Conservation (phyloP, 1,140 invertebrate species). For the Rhynchophorus ferrugineus region DNA sequence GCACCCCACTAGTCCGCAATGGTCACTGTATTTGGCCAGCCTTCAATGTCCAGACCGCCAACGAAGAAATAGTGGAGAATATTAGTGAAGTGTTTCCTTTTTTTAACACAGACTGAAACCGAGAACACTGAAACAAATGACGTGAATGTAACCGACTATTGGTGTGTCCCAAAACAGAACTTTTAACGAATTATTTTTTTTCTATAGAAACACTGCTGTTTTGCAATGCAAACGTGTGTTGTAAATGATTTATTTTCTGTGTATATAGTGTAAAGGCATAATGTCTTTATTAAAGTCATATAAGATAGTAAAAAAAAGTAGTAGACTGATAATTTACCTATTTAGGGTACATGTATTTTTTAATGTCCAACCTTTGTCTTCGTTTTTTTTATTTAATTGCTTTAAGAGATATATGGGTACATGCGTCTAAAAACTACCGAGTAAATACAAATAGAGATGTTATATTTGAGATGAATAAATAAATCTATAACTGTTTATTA, state of each 20-base stretch:
- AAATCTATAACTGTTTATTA: too few relatives aligned
- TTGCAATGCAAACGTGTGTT: constrained; percentile 35
- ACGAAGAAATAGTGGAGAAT: too few relatives aligned
- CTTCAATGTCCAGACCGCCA: too few relatives aligned
- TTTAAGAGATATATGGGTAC: constrained; percentile 2
- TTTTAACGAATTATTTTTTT: constrained; percentile 17
- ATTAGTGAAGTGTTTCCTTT: not conserved
- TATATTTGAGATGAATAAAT: too few relatives aligned
- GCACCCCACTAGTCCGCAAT: not conserved
- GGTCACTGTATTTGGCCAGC: not conserved
- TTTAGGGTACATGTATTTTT: constrained; percentile 40
- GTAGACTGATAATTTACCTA: constrained; percentile 41
- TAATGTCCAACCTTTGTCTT: constrained; percentile 35
- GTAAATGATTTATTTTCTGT: constrained; percentile 31
- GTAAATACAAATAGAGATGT: too few relatives aligned
- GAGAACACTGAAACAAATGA: not conserved
- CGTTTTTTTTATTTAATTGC: constrained; percentile 24
- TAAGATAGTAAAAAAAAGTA: constrained; percentile 35
- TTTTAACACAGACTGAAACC: too few relatives aligned
- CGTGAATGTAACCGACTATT: not conserved
- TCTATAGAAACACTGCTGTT: constrained; percentile 33
- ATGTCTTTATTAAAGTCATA: constrained; percentile 35
- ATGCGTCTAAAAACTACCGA: constrained; percentile 3
- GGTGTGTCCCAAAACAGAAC: constrained; percentile 4
- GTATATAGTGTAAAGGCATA: constrained; percentile 44